phyloP scores from a whole-genome alignment of 1,140 invertebrate species.

The Magallana gigas region DNA sequence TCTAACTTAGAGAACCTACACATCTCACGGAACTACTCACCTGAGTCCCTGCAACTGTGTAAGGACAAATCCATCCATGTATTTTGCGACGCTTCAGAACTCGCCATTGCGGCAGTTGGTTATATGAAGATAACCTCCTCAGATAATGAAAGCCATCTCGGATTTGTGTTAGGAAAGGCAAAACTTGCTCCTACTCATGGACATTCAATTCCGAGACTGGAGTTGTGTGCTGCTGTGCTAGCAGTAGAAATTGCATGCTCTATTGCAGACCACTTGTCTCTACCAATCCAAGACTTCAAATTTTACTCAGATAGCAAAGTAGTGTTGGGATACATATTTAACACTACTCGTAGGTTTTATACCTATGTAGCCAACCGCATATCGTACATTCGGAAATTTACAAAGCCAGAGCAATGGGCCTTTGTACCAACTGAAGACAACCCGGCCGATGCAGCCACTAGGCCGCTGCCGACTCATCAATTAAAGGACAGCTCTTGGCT shows the following conservation, averaged over 20 bases:
- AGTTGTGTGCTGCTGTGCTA: slow-evolving; percentile 50
- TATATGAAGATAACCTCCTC: slow-evolving; percentile 38
- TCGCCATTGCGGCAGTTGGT: slow-evolving; percentile 51
- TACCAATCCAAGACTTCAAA: slow-evolving; percentile 7
- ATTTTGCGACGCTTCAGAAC: slow-evolving; percentile 60
- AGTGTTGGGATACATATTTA: slow-evolving; percentile 14
- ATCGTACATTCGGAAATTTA: background rate
- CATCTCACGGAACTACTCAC: slow-evolving; percentile 22
- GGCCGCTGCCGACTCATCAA: background rate
- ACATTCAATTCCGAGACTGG: slow-evolving; percentile 37
- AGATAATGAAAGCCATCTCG: background rate
- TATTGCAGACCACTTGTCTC: background rate
- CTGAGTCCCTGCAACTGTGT: background rate
- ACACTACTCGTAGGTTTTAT: background rate
- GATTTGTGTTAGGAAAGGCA: slow-evolving; percentile 28
- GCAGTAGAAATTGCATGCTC: slow-evolving; percentile 40
- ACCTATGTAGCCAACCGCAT: slow-evolving; percentile 19
- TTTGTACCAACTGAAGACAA: background rate
- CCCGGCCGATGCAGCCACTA: background rate
- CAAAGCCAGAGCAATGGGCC: background rate
- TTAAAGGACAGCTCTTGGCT: slow-evolving; percentile 29
- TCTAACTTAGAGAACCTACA: slow-evolving; percentile 14
- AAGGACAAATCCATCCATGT: slow-evolving; percentile 11
- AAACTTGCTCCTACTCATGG: slow-evolving; percentile 53
- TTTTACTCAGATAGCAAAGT: slow-evolving; percentile 29